Evolutionary conservation across 1,140 invertebrate species (phyloP).

Genomic region (Dendroctonus valens): DNA sequence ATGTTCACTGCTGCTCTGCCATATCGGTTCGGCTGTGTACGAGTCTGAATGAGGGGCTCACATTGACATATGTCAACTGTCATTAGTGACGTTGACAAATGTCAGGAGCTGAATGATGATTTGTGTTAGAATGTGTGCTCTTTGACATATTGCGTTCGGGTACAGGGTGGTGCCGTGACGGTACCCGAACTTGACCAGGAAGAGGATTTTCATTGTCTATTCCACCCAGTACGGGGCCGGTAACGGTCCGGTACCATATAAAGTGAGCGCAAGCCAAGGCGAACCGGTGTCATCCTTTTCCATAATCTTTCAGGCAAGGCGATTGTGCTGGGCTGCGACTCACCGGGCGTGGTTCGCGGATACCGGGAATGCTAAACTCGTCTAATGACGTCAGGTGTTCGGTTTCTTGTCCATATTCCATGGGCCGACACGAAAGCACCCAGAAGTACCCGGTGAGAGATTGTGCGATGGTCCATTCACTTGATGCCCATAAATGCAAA

Average conservation of each 20-base stretch:
- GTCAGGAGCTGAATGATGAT: background rate
- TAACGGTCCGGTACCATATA: conserved; percentile 25
- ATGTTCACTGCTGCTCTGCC: background rate
- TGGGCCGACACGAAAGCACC: no score
- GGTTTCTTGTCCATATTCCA: background rate
- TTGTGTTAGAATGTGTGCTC: background rate
- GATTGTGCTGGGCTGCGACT: no score
- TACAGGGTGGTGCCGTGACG: background rate
- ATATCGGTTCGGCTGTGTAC: background rate
- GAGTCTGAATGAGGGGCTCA: background rate
- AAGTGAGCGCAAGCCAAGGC: conserved; percentile 23
- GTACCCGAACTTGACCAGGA: background rate
- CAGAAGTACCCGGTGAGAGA: no score
- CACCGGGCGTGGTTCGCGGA: conserved; percentile 21
- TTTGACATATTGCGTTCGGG: background rate
- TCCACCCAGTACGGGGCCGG: conserved; percentile 12
- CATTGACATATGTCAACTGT: conserved; percentile 2
- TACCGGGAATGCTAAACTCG: conserved; percentile 30
- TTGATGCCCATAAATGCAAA: no score
- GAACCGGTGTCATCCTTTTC: conserved; percentile 34
- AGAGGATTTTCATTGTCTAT: conserved; percentile 7
- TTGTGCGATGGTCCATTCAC: no score
- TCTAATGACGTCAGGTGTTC: conserved; percentile 33
- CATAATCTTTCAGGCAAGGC: conserved; percentile 30
- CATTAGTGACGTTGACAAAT: background rate